Percentiles rank a stretch among this genome's conserved stretches.
phyloP scores from a whole-genome alignment of 2,888 invertebrate genomes.

The Cylloceria caligata region DNA sequence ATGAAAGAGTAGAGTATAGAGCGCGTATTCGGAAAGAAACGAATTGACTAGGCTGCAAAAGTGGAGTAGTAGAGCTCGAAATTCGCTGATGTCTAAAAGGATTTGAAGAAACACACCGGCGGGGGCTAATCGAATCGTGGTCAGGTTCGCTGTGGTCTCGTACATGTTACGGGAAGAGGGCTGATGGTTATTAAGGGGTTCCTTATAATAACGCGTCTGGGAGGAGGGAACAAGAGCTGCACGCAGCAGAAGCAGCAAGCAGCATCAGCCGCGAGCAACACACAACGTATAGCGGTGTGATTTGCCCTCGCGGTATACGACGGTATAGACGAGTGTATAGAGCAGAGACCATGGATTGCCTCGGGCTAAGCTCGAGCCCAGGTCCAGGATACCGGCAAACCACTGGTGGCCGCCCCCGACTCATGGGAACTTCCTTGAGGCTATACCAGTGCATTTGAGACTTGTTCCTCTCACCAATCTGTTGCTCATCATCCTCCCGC shows the following conservation, averaged over 20 bases:
- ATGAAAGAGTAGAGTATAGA: slow-evolving; percentile 2
- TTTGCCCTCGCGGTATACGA: slow-evolving; percentile 35
- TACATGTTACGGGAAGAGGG: slow-evolving; percentile 45
- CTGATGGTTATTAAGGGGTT: slow-evolving; percentile 68
- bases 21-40: slow-evolving; percentile 18
- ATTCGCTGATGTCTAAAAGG: slow-evolving; percentile 46
- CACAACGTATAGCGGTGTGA: slow-evolving; percentile 22
- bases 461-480: slow-evolving; percentile 14
- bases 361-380: slow-evolving; percentile 60
- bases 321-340: slow-evolving; percentile 37
- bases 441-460: slow-evolving; percentile 60
- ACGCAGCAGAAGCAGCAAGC: slow-evolving; percentile 53
- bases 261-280: slow-evolving; percentile 64
- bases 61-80: slow-evolving; percentile 7
- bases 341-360: slow-evolving; percentile 62
- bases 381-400: slow-evolving; percentile 66
- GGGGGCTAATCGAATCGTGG: slow-evolving; percentile 58
- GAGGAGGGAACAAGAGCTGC: slow-evolving; percentile 53
- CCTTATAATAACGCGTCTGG: slow-evolving; percentile 66
- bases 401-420: slow-evolving; percentile 78
- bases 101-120: slow-evolving; percentile 53
- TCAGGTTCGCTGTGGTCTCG: slow-evolving; percentile 33
- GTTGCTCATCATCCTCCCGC: slow-evolving; percentile 32
- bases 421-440: slow-evolving; percentile 81
- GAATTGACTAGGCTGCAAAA: slow-evolving; percentile 11